Evolutionary conservation across 2,113 vertebrate species (phyloP).

Genomic region (Octodon degus): DNA sequence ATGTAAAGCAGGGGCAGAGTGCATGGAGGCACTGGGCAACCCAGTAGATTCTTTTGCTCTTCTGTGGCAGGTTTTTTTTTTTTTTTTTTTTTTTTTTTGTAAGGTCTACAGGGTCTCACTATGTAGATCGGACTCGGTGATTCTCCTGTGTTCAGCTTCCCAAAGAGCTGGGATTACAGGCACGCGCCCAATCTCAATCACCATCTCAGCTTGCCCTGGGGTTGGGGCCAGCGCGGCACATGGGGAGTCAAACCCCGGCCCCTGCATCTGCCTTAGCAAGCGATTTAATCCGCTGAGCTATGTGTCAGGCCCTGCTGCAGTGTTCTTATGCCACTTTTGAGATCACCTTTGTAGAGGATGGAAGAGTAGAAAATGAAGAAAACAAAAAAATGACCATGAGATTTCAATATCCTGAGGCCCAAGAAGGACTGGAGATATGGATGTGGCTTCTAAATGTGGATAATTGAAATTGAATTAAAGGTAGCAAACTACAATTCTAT

Average conservation of each 20-base stretch:
- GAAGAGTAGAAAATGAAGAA: background rate
- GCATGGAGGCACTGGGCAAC: background rate
- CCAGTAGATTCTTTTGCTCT: background rate
- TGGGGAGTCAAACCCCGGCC: no score
- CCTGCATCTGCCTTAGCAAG: no score
- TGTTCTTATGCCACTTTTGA: background rate
- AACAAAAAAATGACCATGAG: background rate
- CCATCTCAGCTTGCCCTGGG: no score
- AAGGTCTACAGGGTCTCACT: no score
- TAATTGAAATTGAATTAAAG: background rate
- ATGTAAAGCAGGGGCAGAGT: background rate
- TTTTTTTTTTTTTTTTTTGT: no score
- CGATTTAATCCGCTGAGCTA: no score
- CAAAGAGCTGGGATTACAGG: no score
- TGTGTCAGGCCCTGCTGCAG: background rate
- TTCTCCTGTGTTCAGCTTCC: no score
- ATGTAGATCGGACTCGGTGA: no score
- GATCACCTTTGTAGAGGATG: conserved; percentile 34
- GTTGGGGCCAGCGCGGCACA: no score
- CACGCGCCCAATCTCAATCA: no score
- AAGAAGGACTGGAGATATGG: background rate
- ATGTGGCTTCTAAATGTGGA: background rate
- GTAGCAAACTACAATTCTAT: background rate
- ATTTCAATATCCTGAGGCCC: background rate
- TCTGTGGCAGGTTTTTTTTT: background rate